These are phyloP conservation scores for Oithona nana DNA, from an alignment of 2,888 invertebrate species.

Conservation along the genomic window DNA sequence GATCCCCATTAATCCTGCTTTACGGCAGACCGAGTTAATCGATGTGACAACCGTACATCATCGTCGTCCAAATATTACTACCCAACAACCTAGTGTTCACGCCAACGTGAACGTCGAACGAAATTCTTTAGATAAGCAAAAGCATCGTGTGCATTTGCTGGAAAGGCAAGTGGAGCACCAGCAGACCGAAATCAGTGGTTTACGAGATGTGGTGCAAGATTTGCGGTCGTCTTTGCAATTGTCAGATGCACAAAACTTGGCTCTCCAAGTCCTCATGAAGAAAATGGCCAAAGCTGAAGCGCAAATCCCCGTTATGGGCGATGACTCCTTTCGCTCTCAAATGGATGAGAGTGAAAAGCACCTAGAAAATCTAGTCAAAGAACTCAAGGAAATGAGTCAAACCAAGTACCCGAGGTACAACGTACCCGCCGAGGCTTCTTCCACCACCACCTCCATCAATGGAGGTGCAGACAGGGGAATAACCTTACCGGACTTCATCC, in stretches of 20 bases:
- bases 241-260: conserved; percentile 16
- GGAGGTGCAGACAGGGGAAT: background rate
- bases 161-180: conserved; percentile 8
- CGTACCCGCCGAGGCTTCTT: background rate
- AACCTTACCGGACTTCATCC: background rate
- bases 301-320: background rate
- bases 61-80: background rate
- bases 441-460: background rate
- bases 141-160: background rate
- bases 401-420: conserved; percentile 9
- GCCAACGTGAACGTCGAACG: background rate
- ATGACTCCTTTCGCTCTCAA: background rate
- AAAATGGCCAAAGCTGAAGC: conserved; percentile 13
- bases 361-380: conserved; percentile 15
- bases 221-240: conserved; percentile 11
- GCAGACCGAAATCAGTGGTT: background rate
- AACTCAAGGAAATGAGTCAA: conserved; percentile 16
- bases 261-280: conserved; percentile 8
- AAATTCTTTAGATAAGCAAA: background rate
- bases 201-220: conserved; percentile 12
- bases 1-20: background rate
- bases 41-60: background rate
- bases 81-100: background rate
- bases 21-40: background rate
- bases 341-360: conserved; percentile 12